phyloP scores from a whole-genome alignment of 1,140 invertebrate species.

The Saccostrea echinata region DNA sequence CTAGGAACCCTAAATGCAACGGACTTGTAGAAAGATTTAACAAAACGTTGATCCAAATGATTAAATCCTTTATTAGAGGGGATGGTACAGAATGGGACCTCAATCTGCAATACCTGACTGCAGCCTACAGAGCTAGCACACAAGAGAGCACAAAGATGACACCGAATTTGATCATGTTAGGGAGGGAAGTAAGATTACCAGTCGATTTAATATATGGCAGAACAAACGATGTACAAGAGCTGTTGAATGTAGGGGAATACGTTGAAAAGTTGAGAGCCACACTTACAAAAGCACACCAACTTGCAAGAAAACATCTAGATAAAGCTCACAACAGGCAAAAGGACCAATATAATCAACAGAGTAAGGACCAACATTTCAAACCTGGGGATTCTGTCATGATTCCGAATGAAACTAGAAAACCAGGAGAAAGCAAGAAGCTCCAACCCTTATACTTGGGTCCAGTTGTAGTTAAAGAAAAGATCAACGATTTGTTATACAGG shows the following conservation, averaged over 20 bases:
- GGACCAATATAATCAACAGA: too few species aligned
- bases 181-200: constrained; percentile 45
- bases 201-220: too few species aligned
- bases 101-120: constrained; percentile 37
- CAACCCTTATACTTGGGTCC: too few species aligned
- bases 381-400: too few species aligned
- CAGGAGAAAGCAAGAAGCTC: too few species aligned
- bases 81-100: constrained; percentile 43
- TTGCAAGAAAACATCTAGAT: constrained; percentile 41
- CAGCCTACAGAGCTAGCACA: constrained; percentile 40
- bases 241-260: not conserved
- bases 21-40: constrained; percentile 35
- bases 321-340: not conserved
- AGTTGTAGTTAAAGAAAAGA: too few species aligned
- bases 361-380: too few species aligned
- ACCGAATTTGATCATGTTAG: constrained; percentile 46
- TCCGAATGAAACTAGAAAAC: too few species aligned
- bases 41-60: constrained; percentile 30
- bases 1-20: constrained; percentile 54
- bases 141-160: constrained; percentile 38
- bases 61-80: constrained; percentile 35
- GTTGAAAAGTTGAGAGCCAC: constrained; percentile 33
- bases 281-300: constrained; percentile 25
- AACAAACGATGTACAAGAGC: not conserved
- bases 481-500: not conserved